These are phyloP conservation scores for Anoura caudifer DNA, from an alignment of 2,113 vertebrate species.

Conservation along the genomic window DNA sequence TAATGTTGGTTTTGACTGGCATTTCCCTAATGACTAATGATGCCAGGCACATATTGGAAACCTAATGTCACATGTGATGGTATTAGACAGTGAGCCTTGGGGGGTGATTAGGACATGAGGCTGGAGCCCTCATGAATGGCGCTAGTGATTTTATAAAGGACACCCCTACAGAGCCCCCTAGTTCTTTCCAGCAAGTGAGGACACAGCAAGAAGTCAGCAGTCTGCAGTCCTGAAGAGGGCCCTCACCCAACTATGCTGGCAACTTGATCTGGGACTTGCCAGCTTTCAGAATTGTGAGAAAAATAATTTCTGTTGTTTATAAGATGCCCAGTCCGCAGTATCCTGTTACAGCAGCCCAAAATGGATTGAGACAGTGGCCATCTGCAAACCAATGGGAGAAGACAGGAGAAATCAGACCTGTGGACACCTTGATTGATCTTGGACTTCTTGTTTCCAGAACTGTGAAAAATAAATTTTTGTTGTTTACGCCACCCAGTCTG, in stretches of 20 bases:
- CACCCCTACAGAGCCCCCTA: neutral
- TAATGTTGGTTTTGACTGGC: neutral
- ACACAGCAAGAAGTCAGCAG: neutral
- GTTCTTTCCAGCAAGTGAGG: neutral
- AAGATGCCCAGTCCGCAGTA: neutral
- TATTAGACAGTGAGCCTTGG: neutral
- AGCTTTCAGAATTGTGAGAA: neutral
- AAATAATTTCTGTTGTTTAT: neutral
- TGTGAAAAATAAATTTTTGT: neutral
- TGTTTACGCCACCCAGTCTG: neutral
- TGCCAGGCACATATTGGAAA: neutral
- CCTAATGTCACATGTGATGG: neutral
- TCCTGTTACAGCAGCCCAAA: neutral
- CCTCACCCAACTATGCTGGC: neutral
- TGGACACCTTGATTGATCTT: neutral
- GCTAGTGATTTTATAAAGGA: neutral
- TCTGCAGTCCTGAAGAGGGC: neutral
- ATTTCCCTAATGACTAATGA: neutral
- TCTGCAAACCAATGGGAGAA: neutral
- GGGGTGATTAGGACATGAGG: neutral
- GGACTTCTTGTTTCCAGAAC: neutral
- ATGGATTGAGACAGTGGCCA: neutral
- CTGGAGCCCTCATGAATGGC: neutral
- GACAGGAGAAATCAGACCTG: neutral
- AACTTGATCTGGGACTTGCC: neutral